Evolutionary conservation across 2,888 invertebrate species (phyloP).

Genomic region (Heterodera filipjevi): DNA sequence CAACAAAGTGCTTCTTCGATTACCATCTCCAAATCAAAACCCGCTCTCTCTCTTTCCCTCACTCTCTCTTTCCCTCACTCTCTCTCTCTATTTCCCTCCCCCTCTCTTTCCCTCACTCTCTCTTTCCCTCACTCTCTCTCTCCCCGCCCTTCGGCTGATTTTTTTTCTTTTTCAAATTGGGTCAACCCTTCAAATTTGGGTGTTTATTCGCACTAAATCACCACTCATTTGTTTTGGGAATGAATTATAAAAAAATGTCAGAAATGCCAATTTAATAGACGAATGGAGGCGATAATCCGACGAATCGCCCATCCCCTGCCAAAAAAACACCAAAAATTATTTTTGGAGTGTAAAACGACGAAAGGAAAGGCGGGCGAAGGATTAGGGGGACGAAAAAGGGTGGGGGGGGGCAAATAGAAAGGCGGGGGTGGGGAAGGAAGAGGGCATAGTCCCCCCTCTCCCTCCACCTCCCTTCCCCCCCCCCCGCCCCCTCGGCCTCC

Average conservation of each 20-base stretch:
- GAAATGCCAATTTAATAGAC: background rate
- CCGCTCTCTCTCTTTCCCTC: background rate
- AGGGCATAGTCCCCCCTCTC: background rate
- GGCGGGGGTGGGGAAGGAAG: background rate
- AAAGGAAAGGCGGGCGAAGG: background rate
- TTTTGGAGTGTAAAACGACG: background rate
- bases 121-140: background rate
- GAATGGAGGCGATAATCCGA: background rate
- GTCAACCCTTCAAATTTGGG: background rate
- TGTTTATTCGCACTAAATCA: background rate
- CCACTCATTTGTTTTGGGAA: background rate
- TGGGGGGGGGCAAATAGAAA: background rate
- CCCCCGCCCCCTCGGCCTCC: background rate
- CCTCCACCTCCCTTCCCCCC: no score
- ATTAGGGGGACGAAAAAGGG: background rate
- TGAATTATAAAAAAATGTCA: background rate
- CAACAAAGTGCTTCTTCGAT: no score
- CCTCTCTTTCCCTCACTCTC: background rate
- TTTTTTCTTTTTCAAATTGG: background rate
- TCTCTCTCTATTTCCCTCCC: background rate
- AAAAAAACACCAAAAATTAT: slow-evolving; percentile 11
- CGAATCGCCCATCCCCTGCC: background rate
- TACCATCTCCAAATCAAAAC: no score
- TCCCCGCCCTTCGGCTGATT: background rate
- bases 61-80: no score